Evolutionary conservation across 2,888 invertebrate genomes (phyloP).

Genomic region (Ommatoiulus sabulosus): DNA sequence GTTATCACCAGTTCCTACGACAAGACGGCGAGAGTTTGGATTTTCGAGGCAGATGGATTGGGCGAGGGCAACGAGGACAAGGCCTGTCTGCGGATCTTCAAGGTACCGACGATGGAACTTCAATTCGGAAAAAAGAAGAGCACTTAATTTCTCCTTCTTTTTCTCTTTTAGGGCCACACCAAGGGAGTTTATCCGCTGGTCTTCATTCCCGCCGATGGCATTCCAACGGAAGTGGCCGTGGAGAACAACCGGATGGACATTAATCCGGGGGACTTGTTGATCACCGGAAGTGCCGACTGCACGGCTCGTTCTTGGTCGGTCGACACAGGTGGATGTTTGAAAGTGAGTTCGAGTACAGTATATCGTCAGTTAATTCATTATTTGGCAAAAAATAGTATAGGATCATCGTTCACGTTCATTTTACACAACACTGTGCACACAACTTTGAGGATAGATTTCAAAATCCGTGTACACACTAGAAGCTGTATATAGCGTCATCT

Average conservation of each 20-base stretch:
- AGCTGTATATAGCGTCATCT: too few species aligned
- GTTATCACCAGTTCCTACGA: conserved; percentile 65
- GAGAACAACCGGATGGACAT: conserved; percentile 62
- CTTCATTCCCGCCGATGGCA: conserved; percentile 68
- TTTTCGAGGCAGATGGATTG: conserved; percentile 68
- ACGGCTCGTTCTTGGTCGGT: conserved; percentile 70
- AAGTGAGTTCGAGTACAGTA: conserved; percentile 59
- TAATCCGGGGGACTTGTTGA: conserved; percentile 66
- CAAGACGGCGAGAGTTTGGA: conserved; percentile 68
- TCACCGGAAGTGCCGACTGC: conserved; percentile 70
- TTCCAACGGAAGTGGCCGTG: conserved; percentile 63
- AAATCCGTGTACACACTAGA: too few species aligned
- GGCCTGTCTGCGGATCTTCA: conserved; percentile 62
- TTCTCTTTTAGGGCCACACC: conserved; percentile 67
- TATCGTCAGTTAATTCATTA: neutral
- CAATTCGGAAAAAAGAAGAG: neutral
- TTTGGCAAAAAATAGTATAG: too few species aligned
- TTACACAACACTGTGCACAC: too few species aligned
- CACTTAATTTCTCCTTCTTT: neutral
- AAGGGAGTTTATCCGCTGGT: conserved; percentile 70
- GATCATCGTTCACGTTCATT: too few species aligned
- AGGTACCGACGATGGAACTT: conserved; percentile 58
- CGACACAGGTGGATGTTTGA: conserved; percentile 68
- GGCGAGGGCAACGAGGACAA: conserved; percentile 58
- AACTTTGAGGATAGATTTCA: too few species aligned